A percentile compares a stretch with the other conserved stretches of the same genome.
phyloP scores from a whole-genome alignment of 2,797 vertebrate species.

The Sebastolobus alascanus region DNA sequence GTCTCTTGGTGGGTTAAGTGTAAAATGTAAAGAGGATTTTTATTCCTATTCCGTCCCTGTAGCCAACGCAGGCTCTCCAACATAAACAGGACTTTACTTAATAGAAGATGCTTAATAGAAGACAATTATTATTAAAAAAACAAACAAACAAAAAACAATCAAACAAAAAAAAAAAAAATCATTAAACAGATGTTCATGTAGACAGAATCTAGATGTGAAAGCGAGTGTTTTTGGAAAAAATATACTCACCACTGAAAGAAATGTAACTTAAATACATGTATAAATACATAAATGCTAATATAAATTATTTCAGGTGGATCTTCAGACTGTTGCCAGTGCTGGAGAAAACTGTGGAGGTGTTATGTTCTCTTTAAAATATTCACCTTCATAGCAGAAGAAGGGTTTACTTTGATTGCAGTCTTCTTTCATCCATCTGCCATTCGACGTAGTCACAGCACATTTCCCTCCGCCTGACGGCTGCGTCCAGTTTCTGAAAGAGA shows the following conservation, averaged over 20 bases:
- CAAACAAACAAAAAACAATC: too few relatives aligned
- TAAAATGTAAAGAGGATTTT: too few relatives aligned
- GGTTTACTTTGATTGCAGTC: rapidly evolving
- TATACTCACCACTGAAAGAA: background rate
- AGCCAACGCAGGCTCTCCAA: too few relatives aligned
- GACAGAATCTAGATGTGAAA: too few relatives aligned
- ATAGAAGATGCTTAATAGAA: too few relatives aligned
- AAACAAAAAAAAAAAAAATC: too few relatives aligned
- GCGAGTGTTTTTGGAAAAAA: background rate
- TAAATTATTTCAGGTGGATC: background rate
- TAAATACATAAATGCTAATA: background rate
- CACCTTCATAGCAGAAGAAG: slow-evolving; percentile 35
- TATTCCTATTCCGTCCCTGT: too few relatives aligned
- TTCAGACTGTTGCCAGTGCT: background rate
- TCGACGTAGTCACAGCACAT: rapidly evolving
- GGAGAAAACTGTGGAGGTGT: background rate
- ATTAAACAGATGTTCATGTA: too few relatives aligned
- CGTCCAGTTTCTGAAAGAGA: slow-evolving; percentile 38
- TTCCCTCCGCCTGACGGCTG: slow-evolving; percentile 10
- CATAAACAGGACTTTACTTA: too few relatives aligned
- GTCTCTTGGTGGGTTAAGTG: too few relatives aligned
- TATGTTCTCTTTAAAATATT: background rate
- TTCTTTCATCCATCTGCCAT: rapidly evolving
- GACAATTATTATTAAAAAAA: too few relatives aligned
- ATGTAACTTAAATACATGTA: background rate